Conservation (phyloP, 2,888 invertebrate genomes). For the Epinotia demarniana region DNA sequence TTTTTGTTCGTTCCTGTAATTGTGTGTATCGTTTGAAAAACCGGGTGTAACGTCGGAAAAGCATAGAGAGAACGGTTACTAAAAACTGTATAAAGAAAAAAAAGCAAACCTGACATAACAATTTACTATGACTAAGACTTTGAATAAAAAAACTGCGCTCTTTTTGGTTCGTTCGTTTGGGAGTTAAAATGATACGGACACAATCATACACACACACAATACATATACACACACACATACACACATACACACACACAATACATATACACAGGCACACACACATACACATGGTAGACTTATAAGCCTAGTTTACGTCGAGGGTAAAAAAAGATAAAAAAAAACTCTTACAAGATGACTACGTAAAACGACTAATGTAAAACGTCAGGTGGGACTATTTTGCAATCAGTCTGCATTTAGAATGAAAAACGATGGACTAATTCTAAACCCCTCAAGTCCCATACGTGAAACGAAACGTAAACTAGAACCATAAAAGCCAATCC, state of each 20-base stretch:
- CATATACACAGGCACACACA: no score
- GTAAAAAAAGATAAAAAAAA: background rate
- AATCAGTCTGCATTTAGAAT: background rate
- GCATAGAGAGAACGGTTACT: background rate
- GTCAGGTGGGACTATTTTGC: background rate
- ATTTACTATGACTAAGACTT: no score
- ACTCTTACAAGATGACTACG: background rate
- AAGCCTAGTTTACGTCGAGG: no score
- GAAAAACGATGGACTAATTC: background rate
- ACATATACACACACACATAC: no score
- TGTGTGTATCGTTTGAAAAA: constrained; percentile 1
- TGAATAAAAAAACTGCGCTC: no score
- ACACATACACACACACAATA: no score
- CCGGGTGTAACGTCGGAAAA: background rate
- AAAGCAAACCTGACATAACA: background rate
- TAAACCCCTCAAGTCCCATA: background rate
- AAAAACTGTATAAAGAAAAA: background rate
- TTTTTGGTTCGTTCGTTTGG: no score
- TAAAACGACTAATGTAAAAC: no score
- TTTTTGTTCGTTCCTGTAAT: constrained; percentile 31
- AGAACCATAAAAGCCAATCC: constrained; percentile 23
- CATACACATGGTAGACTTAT: no score
- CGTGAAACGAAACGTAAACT: constrained; percentile 20
- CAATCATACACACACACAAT: no score
- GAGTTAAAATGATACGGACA: no score